Conservation (phyloP, 2,113 vertebrate species). For the Odontophorus gujanensis region DNA sequence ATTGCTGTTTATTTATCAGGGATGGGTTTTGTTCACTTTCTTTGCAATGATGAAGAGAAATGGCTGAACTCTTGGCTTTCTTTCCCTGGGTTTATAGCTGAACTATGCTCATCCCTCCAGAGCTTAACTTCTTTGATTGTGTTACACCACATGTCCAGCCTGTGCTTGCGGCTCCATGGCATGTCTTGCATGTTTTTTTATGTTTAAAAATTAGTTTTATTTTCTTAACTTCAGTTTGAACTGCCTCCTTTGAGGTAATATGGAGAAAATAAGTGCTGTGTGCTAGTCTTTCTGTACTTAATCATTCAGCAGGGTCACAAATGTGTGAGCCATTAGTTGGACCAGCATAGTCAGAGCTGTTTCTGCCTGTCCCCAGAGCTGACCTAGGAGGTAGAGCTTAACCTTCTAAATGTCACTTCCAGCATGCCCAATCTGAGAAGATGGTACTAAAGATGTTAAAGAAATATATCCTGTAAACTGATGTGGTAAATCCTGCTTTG, state of each 20-base stretch:
- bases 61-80: neutral
- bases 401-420: neutral
- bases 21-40: neutral
- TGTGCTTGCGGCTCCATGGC: neutral
- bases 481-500: neutral
- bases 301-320: neutral
- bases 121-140: neutral
- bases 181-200: neutral
- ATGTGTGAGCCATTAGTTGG: neutral
- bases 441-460: neutral
- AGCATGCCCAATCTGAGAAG: neutral
- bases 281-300: neutral
- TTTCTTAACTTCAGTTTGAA: constrained; percentile 28
- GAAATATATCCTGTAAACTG: neutral
- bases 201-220: neutral
- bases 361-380: neutral
- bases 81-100: neutral
- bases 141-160: neutral
- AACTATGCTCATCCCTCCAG: neutral
- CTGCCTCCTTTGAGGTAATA: neutral
- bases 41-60: neutral
- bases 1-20: neutral
- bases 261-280: neutral
- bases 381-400: neutral
- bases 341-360: neutral